These are phyloP conservation scores for Zaprionus kolodkinae DNA, from an alignment of 1,140 invertebrate species.

Conservation along the genomic window DNA sequence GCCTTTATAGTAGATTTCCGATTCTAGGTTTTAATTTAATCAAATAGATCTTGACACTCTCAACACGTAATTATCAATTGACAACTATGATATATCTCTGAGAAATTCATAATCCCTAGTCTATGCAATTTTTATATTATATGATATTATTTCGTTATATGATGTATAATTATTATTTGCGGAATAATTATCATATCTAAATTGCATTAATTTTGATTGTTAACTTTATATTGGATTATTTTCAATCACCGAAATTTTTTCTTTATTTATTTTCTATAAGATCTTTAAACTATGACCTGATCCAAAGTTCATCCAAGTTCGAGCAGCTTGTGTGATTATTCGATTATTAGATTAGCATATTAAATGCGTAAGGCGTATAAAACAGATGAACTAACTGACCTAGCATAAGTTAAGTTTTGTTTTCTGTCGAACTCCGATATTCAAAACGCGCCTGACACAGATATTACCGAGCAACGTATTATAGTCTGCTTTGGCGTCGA, in stretches of 20 bases:
- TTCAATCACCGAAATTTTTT: no score
- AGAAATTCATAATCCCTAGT: neutral
- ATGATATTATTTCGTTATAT: neutral
- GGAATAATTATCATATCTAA: no score
- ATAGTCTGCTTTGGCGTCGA: constrained; percentile 25
- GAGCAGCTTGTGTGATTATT: neutral
- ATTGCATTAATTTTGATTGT: neutral
- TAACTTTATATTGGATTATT: neutral
- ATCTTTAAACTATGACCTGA: no score
- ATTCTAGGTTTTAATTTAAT: neutral
- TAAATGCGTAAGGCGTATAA: neutral
- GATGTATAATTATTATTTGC: neutral
- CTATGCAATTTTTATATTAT: neutral
- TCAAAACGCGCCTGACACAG: constrained; percentile 62
- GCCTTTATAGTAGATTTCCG: neutral
- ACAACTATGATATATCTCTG: neutral
- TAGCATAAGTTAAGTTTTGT: constrained; percentile 21
- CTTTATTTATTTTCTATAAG: no score
- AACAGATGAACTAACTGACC: constrained; percentile 27
- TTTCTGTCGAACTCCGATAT: constrained; percentile 31
- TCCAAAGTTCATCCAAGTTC: neutral
- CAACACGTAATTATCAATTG: neutral
- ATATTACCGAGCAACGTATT: constrained; percentile 35
- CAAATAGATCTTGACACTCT: constrained; percentile 8
- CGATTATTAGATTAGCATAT: constrained; percentile 6